Base-by-base conservation (phyloP, 2,888 invertebrate species). In the Balanococcus diminutus region DNA sequence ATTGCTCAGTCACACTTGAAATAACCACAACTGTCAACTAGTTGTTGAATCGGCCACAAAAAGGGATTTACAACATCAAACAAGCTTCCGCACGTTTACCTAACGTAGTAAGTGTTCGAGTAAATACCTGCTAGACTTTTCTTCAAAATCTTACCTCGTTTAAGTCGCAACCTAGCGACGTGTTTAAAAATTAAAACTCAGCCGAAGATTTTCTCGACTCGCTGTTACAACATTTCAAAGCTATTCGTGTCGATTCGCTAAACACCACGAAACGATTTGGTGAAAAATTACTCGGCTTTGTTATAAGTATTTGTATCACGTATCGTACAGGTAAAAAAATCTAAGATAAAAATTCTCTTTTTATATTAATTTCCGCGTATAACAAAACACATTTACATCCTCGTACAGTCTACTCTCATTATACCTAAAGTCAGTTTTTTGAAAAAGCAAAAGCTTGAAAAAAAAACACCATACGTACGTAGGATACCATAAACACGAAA, bases 21-120 rank as follows among this genome's bases (percentile, higher is more conserved):
- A 67, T 67, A 67, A 67, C 67, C 67, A 28, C 67, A 67, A 28
- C 67, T 67, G 67, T 67, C 67, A 67, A 67, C 67, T 67, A 67
- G 67, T 67, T 67, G 67, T 16, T 67, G 67, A 67, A 67, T 67
- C 28, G 28, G 67, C 67, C 67, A 67, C 67, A 67, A 67, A 36
- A 8, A 61, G 61, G 61, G 67, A 28, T 28, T 67, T 67, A 67
- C 67, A 67, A 67, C 67, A 67, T 67, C 67, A 67, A 67, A 67
- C 28, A 61, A 67, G 28, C 67, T 67, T 28, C 28, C 56, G 56
- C 56, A 28, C 67, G 67, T 67, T 67, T 28, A 67, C 56, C 8
- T 11, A 56, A 56, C 36, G 36, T 36, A 3, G 11, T 46, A 42
- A 42, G 16, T 42, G n/a, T n/a, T 14, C n/a, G n/a, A n/a, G n/a